phyloP scores from a whole-genome alignment of 2,888 invertebrate species.

The Apodemia duryi region DNA sequence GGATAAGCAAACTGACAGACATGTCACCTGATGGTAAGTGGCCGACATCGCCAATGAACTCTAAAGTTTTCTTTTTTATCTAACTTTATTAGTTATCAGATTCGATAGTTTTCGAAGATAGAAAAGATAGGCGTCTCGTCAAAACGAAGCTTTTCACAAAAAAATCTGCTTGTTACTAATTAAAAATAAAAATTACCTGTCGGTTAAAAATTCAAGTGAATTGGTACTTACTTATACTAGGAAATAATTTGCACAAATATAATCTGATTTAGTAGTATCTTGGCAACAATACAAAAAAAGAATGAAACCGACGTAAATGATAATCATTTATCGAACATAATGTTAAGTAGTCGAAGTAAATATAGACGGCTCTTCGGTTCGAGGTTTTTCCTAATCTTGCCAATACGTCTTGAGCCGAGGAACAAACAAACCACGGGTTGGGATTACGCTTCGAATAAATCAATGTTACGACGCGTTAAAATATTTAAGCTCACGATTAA shows the following conservation, averaged over 20 bases:
- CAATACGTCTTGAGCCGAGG: constrained; percentile 72
- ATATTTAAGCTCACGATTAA: constrained; percentile 78
- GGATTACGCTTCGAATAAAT: constrained; percentile 76
- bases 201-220: no score
- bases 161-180: no score
- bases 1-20: no score
- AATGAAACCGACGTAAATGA: constrained; percentile 48
- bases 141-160: no score
- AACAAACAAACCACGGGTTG: constrained; percentile 75
- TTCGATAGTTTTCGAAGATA: no score
- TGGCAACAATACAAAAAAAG: constrained; percentile 17
- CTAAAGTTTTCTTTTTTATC: no score
- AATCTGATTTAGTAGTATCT: neutral
- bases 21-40: no score
- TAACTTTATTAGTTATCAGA: no score
- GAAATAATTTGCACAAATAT: neutral
- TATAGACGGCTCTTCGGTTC: constrained; percentile 45
- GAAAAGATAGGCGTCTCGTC: no score
- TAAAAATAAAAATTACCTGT: no score
- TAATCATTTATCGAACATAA: constrained; percentile 44
- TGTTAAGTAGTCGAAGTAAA: constrained; percentile 45
- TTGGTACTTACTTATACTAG: neutral
- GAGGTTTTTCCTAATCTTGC: constrained; percentile 64
- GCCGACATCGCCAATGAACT: no score
- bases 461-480: constrained; percentile 79